phyloP scores from a whole-genome alignment of 2,113 vertebrate genomes.

The Eublepharis macularius region DNA sequence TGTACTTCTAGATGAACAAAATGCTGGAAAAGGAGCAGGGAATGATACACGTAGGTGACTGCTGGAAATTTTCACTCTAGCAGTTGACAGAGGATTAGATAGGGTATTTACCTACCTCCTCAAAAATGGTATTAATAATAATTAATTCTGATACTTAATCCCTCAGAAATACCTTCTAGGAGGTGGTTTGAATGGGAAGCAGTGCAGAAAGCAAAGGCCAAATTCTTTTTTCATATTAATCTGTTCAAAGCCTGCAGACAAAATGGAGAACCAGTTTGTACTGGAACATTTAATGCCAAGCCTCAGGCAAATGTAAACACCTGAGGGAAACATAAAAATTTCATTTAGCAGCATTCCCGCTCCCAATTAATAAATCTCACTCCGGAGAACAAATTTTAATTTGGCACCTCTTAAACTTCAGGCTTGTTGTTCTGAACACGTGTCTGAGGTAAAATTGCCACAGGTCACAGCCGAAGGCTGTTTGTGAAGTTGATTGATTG shows the following conservation, averaged over 20 bases:
- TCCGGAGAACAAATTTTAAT: not conserved
- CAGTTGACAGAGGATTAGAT: slow-evolving; percentile 52
- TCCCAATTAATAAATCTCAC: not conserved
- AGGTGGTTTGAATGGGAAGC: not conserved
- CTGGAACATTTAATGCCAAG: not conserved
- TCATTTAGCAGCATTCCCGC: not conserved
- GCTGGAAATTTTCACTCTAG: not conserved
- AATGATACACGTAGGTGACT: not conserved
- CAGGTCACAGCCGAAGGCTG: not conserved
- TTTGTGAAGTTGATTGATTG: not conserved
- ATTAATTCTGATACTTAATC: slow-evolving; percentile 9
- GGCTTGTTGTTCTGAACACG: not conserved
- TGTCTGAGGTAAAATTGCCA: not conserved
- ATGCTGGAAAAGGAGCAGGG: not conserved
- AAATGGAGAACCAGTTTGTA: not conserved
- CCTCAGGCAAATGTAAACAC: not conserved
- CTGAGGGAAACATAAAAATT: not conserved
- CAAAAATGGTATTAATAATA: slow-evolving; percentile 31
- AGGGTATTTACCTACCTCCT: slow-evolving; percentile 47
- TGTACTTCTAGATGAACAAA: not conserved
- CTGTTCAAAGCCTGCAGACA: not conserved
- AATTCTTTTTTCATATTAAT: not conserved
- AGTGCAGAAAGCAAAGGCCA: not conserved
- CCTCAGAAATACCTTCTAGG: not conserved
- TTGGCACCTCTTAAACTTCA: not conserved